These are phyloP conservation scores for Brachionus sp. DNA, from an alignment of 1,140 invertebrate species.

Conservation along the genomic window DNA sequence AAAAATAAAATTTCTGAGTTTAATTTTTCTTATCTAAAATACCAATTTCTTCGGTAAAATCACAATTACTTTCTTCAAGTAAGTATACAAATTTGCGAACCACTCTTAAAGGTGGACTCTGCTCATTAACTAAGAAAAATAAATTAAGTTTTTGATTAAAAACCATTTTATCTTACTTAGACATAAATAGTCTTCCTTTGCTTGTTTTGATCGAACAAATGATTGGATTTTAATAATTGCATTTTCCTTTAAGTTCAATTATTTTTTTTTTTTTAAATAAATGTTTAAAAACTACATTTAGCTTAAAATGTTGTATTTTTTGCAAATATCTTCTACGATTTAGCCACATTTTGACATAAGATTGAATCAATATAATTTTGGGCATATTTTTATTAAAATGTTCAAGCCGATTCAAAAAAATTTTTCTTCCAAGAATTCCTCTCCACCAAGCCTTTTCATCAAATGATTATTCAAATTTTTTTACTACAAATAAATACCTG, in stretches of 20 bases:
- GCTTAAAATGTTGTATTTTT: constrained; percentile 54
- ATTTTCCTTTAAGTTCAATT: constrained; percentile 49
- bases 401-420: constrained; percentile 56
- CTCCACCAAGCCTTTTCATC: constrained; percentile 67
- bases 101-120: constrained; percentile 69
- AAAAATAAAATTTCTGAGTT: background rate
- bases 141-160: background rate
- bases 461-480: background rate
- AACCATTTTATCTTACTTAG: constrained; percentile 52
- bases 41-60: constrained; percentile 65
- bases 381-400: constrained; percentile 51
- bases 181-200: constrained; percentile 57
- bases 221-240: constrained; percentile 58
- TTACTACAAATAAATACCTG: constrained; percentile 51
- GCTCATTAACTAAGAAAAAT: constrained; percentile 61
- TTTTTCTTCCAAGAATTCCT: constrained; percentile 60
- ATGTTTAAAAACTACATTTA: constrained; percentile 51
- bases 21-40: background rate
- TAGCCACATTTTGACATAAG: constrained; percentile 53
- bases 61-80: constrained; percentile 69
- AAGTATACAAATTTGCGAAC: constrained; percentile 71
- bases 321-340: constrained; percentile 51
- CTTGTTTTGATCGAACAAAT: constrained; percentile 56
- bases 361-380: constrained; percentile 54
- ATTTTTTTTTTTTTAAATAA: background rate